A percentile compares a stretch with the other conserved stretches of the same genome.
Evolutionary conservation across 2,113 vertebrate genomes (phyloP).

Genomic region (Sinosuthora webbiana): DNA sequence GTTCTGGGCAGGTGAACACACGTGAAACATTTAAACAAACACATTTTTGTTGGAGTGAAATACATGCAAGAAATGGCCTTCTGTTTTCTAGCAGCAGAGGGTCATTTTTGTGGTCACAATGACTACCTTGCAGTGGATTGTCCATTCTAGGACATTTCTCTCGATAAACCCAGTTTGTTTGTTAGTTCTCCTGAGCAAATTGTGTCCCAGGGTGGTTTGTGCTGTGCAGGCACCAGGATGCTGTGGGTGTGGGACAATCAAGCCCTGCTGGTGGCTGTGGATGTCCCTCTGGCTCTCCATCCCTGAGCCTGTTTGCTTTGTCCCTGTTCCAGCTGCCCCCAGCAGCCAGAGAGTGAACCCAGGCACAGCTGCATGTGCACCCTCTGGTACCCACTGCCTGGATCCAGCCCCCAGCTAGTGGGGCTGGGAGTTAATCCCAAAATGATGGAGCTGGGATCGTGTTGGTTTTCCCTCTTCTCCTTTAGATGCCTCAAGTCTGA

Average conservation of each 20-base stretch:
- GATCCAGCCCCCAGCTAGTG: background rate
- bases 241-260: background rate
- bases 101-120: background rate
- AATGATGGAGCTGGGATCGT: rapidly evolving
- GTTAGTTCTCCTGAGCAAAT: background rate
- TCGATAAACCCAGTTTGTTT: rapidly evolving
- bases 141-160: background rate
- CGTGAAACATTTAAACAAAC: background rate
- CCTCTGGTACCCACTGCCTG: rapidly evolving
- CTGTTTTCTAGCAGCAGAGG: background rate
- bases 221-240: background rate
- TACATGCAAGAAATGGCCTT: background rate
- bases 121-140: background rate
- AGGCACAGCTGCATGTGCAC: rapidly evolving
- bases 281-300: background rate
- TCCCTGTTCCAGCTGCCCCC: background rate
- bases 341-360: background rate
- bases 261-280: background rate
- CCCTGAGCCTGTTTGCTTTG: background rate
- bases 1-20: background rate
- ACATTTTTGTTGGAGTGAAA: background rate
- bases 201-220: background rate
- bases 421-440: background rate
- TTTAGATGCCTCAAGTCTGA: background rate
- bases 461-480: background rate